A percentile compares a stretch with the other conserved stretches of the same genome.
phyloP scores from a whole-genome alignment of 2,888 invertebrate species.

The Aphodius granarius region DNA sequence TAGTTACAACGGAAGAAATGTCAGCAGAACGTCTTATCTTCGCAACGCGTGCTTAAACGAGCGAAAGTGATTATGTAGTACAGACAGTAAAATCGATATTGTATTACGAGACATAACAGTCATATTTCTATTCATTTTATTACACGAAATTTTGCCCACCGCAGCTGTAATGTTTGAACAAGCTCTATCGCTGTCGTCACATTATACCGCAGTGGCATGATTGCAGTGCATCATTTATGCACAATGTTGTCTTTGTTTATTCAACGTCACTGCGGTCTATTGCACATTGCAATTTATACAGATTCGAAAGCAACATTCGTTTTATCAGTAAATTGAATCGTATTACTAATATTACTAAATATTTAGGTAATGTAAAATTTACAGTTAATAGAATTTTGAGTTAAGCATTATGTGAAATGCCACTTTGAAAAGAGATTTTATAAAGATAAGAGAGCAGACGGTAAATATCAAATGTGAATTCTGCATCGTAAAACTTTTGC shows the following conservation, averaged over 20 bases:
- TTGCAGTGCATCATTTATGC: not conserved
- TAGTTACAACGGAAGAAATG: not conserved
- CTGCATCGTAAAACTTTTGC: not conserved
- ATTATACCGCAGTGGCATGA: not conserved
- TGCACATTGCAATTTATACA: not conserved
- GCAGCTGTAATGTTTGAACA: not conserved
- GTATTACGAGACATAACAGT: not conserved
- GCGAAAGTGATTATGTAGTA: not conserved
- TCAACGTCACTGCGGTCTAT: not conserved
- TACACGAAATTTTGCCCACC: not conserved
- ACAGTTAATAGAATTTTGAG: not conserved
- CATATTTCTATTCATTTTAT: not conserved
- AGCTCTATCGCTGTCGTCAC: not conserved
- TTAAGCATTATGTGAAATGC: not conserved
- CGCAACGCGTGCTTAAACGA: not conserved
- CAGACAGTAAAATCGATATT: not conserved
- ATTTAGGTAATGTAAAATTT: not conserved
- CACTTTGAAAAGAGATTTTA: not conserved
- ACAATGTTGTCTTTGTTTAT: not conserved
- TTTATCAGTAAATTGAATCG: not conserved
- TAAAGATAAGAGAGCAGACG: not conserved
- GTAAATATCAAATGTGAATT: not conserved
- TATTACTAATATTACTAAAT: not conserved
- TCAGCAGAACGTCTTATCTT: not conserved
- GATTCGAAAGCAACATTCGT: not conserved